Evolutionary conservation across 1,140 invertebrate genomes (phyloP), one percentile per base, ranked within the genome.

Genomic region (Drosophila eugracilis): DNA sequence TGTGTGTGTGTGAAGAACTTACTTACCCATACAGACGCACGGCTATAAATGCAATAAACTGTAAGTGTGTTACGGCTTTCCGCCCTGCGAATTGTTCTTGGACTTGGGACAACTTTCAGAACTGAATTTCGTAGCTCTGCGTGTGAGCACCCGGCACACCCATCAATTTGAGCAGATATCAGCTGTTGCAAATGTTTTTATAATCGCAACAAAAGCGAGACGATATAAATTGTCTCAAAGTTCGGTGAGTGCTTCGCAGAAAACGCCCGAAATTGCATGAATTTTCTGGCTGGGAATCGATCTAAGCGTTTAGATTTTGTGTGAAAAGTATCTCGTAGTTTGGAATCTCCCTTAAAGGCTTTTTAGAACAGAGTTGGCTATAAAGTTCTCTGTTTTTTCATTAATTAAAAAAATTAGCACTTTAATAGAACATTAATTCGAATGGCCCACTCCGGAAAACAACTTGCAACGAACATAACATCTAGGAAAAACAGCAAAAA

Each of bases 181-280:
- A 84, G 79, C 79, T 84, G 79, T 85, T 67, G 70, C 75, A 84
- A 84, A 84, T 84, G 80, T 75, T 84, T 84, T 85, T 84, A 85
- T 84, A 85, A 84, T 84, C 79, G 71, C 59, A 53, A 63, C 39
- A 45, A 34, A 44, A 62, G 42, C 30, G 39, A 26, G 49, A 17
- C 47, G 32, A 73, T 39, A 73, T 62, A 73, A 73, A 73, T 62
- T 53, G 47, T 52, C 28, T 45, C 47, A 39, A 47, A 54, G 36
- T 50, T 66, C 21, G 26, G 12, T 22, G 22, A 63, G 55, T 42
- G 22, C n/a, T 24, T 4, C 1, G 26, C 15, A 15, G 58, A 36
- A 28, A 54, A 28, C 30, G 5, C 17, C 4, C 1, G 4, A 44
- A 45, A 9, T 36, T 21, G 34, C 36, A 37, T 37, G 30, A 22